A percentile compares a stretch with the other conserved stretches of the same genome.
Evolutionary conservation across 1,140 invertebrate species (phyloP).

Genomic region (Dendrolimus punctatus): DNA sequence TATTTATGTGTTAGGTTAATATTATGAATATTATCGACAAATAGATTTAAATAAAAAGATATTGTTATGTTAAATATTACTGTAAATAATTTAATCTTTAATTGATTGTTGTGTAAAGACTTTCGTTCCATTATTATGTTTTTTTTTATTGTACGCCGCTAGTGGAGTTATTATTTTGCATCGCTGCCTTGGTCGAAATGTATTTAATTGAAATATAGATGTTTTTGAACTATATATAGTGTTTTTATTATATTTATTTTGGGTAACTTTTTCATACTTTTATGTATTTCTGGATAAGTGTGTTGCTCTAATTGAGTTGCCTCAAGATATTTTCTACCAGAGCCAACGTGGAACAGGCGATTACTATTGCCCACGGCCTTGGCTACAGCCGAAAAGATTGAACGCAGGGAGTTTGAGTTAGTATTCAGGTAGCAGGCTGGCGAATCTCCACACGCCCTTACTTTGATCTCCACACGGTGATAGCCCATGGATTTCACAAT

Average conservation of each 20-base stretch:
- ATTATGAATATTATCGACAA: constrained; percentile 6
- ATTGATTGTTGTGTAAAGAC: constrained; percentile 53
- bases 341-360: too few relatives aligned
- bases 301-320: background rate
- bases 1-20: background rate
- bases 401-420: too few relatives aligned
- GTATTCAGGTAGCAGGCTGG: too few relatives aligned
- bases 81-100: constrained; percentile 50
- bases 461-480: too few relatives aligned
- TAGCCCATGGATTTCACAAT: too few relatives aligned
- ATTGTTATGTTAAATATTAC: constrained; percentile 32
- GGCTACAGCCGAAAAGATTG: too few relatives aligned
- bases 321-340: too few relatives aligned
- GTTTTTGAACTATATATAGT: constrained; percentile 20
- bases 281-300: too few relatives aligned
- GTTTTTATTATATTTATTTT: constrained; percentile 13
- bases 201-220: constrained; percentile 7
- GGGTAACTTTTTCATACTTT: too few relatives aligned
- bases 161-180: too few relatives aligned
- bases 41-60: constrained; percentile 17
- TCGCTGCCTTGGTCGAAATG: background rate
- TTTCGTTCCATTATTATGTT: constrained; percentile 43
- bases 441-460: too few relatives aligned
- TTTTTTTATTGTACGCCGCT: background rate
- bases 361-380: too few relatives aligned